Evolutionary conservation across 30 jellyfish, hydroid and myxozoan species (phyloP), one percentile per base, ranked within the genome.

Genomic region (Aurelia aurita complex sp. Pacific): DNA sequence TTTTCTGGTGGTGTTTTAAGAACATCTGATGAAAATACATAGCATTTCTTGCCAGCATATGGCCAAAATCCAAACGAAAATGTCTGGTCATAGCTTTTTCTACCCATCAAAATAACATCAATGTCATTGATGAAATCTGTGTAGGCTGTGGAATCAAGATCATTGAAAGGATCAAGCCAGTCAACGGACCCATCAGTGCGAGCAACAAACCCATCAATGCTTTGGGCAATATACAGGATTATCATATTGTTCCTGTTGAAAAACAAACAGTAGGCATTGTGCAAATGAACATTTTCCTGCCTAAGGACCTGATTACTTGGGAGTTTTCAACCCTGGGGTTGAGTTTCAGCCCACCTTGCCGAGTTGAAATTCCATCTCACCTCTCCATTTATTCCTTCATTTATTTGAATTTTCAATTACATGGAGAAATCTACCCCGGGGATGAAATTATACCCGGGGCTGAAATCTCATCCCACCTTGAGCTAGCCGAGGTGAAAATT

Each of bases 171-270:
- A 64, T 75, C 69, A 3, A 85, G 80, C 89, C 88, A 85, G 79
- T 63, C 76, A 8, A 85, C 57, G 1, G 84, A 53, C 16, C 94
- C 94, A 85, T 76, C 85, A 0, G 84, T 29, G 1, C 84, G 68
- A 55, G 94, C 94, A 64, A 85, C 42, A 62, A 73, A 85, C 16
- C 94, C 94, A 75, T 85, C 94, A 23, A 85, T 46, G 75, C 88
- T 74, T 67, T 67, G 84, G 18, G 94, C 94, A 64, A 85, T 85
- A 66, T 85, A 85, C 40, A 83, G 71, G 40, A 83, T 63, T 57
- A 83, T 83, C 86, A 72, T 83, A 2, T 69, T 55, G 34, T 19
- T 14, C 29, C 14, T 15, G 4, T 52, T 61, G 64, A 8, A 32
- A 14, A 16, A 40, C 6, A 40, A 6, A 40, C 4, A 3, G 6